These are phyloP conservation scores for Nanorana parkeri DNA, from an alignment of 2,113 vertebrate genomes.

Conservation along the genomic window DNA sequence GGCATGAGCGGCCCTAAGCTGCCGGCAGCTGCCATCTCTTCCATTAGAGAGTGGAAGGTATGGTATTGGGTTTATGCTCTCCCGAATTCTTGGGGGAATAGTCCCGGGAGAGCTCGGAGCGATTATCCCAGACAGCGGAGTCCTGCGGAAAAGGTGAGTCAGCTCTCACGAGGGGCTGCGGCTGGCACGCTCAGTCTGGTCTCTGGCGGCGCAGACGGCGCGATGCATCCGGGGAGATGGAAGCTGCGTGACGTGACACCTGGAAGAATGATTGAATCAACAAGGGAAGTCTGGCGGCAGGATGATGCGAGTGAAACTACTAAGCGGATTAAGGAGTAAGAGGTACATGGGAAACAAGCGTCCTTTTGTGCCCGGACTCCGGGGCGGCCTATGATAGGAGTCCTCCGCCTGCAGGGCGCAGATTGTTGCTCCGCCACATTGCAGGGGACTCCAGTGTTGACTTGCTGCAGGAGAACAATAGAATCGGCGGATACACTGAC, in stretches of 20 bases:
- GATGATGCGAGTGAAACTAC: not conserved
- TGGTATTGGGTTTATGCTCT: too few species aligned
- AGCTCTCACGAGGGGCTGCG: not conserved
- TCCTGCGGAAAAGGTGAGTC: not conserved
- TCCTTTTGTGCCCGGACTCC: not conserved
- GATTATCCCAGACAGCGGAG: not conserved
- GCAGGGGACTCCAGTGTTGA: not conserved
- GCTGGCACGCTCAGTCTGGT: not conserved
- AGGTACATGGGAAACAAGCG: not conserved
- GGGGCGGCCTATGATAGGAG: not conserved
- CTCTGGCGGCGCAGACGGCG: not conserved
- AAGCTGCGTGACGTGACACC: not conserved
- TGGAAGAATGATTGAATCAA: constrained; percentile 15
- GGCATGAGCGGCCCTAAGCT: too few species aligned
- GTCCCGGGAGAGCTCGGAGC: too few species aligned
- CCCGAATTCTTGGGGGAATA: too few species aligned
- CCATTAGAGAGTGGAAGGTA: too few species aligned
- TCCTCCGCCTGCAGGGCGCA: not conserved
- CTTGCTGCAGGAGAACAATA: not conserved
- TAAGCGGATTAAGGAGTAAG: constrained; percentile 6
- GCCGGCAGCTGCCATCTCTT: too few species aligned
- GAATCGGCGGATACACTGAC: not conserved
- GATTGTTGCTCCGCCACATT: not conserved
- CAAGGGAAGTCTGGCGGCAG: not conserved
- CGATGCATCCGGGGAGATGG: not conserved